Conservation (phyloP, 2,113 vertebrate species). For the Numida meleagris region DNA sequence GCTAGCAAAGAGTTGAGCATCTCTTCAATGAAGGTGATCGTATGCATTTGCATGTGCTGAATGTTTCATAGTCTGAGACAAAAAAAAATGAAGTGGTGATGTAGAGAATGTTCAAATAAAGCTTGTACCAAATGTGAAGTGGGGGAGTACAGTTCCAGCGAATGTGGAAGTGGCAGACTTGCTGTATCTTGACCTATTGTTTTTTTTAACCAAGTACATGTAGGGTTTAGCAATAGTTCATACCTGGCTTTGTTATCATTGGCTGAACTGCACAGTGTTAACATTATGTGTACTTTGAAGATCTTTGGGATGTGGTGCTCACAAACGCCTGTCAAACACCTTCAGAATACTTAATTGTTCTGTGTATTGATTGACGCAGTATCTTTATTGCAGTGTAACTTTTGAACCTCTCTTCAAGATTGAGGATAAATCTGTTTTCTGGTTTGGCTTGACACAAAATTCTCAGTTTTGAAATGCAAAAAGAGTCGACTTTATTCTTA, state of each 20-base stretch:
- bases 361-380: neutral
- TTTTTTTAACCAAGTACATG: neutral
- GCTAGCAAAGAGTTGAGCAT: neutral
- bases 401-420: neutral
- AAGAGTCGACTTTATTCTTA: neutral
- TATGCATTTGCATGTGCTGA: neutral
- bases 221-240: neutral
- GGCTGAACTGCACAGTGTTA: neutral
- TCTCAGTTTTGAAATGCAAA: neutral
- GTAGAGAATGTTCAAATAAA: neutral
- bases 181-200: neutral
- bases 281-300: too few relatives aligned
- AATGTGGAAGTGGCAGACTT: neutral
- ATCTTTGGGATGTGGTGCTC: neutral
- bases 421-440: constrained; percentile 20
- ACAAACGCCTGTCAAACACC: neutral
- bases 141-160: neutral
- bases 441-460: neutral
- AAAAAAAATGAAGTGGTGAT: neutral
- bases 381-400: neutral
- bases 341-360: neutral
- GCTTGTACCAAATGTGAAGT: neutral
- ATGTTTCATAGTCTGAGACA: neutral
- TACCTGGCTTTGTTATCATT: neutral
- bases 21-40: neutral